Conservation (phyloP, 2,888 invertebrate genomes). For the Nomada fabriciana region DNA sequence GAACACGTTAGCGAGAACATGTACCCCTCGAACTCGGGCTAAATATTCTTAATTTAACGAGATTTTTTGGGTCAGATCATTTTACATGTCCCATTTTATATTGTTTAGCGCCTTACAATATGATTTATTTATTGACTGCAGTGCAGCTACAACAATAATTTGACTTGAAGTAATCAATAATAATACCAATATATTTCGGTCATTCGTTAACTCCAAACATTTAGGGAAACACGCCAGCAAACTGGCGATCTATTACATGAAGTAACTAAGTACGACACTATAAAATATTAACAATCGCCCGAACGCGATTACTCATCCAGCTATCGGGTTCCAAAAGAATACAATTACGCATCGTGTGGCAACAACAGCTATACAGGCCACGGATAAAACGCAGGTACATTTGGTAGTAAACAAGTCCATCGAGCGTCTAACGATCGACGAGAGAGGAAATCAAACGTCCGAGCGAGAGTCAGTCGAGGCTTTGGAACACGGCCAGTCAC, state of each 20-base stretch:
- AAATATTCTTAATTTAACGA: background rate
- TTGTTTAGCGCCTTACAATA: too few species aligned
- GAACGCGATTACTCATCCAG: background rate
- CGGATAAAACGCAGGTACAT: conserved; percentile 67
- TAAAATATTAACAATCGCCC: too few species aligned
- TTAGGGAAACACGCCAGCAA: too few species aligned
- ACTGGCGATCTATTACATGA: too few species aligned
- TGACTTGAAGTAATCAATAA: too few species aligned
- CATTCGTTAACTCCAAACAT: too few species aligned
- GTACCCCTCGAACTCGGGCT: background rate
- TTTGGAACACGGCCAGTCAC: conserved; percentile 79
- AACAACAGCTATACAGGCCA: conserved; percentile 29
- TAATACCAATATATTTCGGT: too few species aligned
- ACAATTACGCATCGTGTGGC: conserved; percentile 4
- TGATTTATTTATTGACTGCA: too few species aligned
- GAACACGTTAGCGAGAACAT: too few species aligned
- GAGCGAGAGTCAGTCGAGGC: conserved; percentile 38
- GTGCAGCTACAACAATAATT: too few species aligned
- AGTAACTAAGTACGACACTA: too few species aligned
- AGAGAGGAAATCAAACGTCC: conserved; percentile 11
- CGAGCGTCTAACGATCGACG: conserved; percentile 37
- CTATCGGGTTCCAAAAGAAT: conserved; percentile 29
- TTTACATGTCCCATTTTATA: too few species aligned
- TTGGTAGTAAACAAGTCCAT: conserved; percentile 56
- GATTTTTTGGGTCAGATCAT: background rate